phyloP scores from a whole-genome alignment of 2,888 invertebrate species.

The Phania funesta region DNA sequence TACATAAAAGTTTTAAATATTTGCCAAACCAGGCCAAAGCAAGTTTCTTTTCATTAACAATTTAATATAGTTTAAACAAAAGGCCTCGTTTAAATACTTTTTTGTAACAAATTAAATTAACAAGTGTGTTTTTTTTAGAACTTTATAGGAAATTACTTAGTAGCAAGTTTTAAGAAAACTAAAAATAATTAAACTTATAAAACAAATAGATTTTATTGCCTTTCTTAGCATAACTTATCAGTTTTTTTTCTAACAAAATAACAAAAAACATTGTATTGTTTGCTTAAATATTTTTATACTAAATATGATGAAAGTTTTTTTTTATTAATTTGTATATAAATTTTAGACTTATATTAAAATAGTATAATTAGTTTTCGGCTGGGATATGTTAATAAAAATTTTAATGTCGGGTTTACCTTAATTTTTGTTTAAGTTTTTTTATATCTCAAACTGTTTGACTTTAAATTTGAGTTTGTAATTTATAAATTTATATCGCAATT shows the following conservation, averaged over 20 bases:
- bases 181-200: background rate
- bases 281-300: background rate
- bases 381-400: slow-evolving; percentile 55
- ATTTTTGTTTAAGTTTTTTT: slow-evolving; percentile 3
- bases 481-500: slow-evolving; percentile 27
- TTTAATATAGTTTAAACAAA: background rate
- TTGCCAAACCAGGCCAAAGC: background rate
- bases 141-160: background rate
- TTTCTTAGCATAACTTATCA: background rate
- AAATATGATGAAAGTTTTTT: background rate
- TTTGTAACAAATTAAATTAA: background rate
- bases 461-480: slow-evolving; percentile 8
- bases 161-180: background rate
- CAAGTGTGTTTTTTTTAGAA: background rate
- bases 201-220: background rate
- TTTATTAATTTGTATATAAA: background rate
- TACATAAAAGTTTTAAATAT: background rate
- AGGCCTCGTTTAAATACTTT: background rate
- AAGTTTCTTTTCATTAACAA: background rate
- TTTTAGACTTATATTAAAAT: slow-evolving; percentile 13
- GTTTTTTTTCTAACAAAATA: background rate
- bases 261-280: background rate
- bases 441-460: background rate
- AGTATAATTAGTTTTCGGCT: slow-evolving; percentile 55
- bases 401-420: background rate